Base-by-base conservation (phyloP, 2,797 vertebrate genomes). In the Chaetophractus vellerosus region DNA sequence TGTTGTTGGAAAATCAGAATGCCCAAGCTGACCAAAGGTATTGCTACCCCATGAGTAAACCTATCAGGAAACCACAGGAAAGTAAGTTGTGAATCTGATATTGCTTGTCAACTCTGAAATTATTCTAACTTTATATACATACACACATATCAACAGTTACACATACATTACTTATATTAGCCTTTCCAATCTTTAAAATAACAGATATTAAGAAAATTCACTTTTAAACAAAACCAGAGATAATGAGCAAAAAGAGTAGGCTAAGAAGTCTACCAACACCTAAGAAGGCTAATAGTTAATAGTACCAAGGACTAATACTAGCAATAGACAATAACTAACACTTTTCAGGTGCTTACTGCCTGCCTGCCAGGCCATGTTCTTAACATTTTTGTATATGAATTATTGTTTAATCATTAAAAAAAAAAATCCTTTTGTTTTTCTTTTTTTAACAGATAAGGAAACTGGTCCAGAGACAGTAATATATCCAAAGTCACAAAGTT, bases 21-120 rank as follows among this genome's bases (percentile, higher is more conserved):
- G 99, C 90, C 99, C 99, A 5, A 99, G 99, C 95, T 99, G 99
- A 88, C 99, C 99, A 33, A 98, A 99, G 89, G 97, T 97, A 98
- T 99, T 99, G 88, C 98, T 99, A 85, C 99, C 99, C 99, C 99
- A 99, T 0, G 99, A 99, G 95, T 99, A 99, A 74, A 99, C 99
- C 99, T 99, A 96, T 31, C 96, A 96, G 50, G 98, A 94, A 97
- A 2, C 9, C 55, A 96, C 24, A 88, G n/a, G 23, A 23, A 71
- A 45, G 26, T 82, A 31, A 93, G 23, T 9, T 80, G 9, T 83
- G 55, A 92, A 94, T 86, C 36, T 83, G 69, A 90, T 31, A 79
- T 64, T 92, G n/a, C 7, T 95, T 7, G 26, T 84, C 33, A 96
- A 75, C 50, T 86, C 55, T 75, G 41, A 91, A 84, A 9, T 50